Base-by-base conservation (phyloP, 2,113 vertebrate genomes). In the Pelobates fuscus region DNA sequence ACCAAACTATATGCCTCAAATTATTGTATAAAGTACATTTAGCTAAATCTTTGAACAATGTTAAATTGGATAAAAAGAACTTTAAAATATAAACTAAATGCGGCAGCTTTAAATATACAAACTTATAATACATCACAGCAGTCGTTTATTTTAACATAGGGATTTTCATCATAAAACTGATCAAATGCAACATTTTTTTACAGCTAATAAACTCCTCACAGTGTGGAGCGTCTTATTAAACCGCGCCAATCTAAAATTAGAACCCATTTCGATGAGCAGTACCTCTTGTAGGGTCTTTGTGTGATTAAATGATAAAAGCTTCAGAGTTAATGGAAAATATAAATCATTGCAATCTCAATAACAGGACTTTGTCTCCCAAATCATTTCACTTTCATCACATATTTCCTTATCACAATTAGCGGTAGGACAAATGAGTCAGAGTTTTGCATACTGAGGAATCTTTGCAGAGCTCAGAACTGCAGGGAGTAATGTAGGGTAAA, bases 251-350 rank as follows among this genome's bases (percentile, higher is more conserved):
- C 30, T 81, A 78, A 79, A 79, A 63, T 46, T 60, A 26, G 70
- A 81, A 62, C 8, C 27, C 62, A 43, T 59, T 78, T 80, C 55
- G 73, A 17, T 59, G 60, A 67, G 27, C 71, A 5, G 66, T 71
- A 67, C 65, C 78, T 27, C 66, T 71, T 71, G 63, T 46, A 29
- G 70, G 63, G 62, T 10, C 62, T 25, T 71, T 80, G 71, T 75
- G 20, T 76, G 72, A 78, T 75, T 79, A 79, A 80, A 79, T 80
- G 37, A 68, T 55, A 67, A 77, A 75, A 32, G 52, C 24, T 21
- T 17, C 49, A 62, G 44, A 78, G 71, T 68, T 81, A 67, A 79
- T 72, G 32, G 32, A 77, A 82, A 81, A 60, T 75, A 55, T 78
- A 69, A 79, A 74, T 75, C 7, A 18, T 3, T 73, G 61, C 17